Evolutionary conservation across 2,113 vertebrate genomes (phyloP).

Genomic region (Alosa alosa): DNA sequence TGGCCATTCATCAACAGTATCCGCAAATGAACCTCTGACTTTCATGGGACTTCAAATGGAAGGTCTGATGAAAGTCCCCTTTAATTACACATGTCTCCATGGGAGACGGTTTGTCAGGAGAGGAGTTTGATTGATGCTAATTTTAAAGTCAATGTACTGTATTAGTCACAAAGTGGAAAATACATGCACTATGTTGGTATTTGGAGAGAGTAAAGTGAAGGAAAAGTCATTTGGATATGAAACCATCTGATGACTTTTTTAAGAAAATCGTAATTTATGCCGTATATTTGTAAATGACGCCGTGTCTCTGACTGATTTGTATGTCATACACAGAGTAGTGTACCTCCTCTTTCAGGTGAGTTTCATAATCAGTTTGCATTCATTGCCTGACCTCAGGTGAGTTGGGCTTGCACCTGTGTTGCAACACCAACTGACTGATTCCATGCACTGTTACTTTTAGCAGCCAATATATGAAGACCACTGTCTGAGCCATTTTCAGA

Average conservation of each 20-base stretch:
- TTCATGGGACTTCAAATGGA: slow-evolving; percentile 47
- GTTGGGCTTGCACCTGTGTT: neutral
- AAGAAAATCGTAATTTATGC: neutral
- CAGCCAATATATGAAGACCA: slow-evolving; percentile 31
- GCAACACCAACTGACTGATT: neutral
- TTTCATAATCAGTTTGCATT: neutral
- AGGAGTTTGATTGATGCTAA: slow-evolving; percentile 35
- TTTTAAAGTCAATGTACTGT: slow-evolving; percentile 41
- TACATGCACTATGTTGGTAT: neutral
- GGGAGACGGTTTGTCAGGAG: slow-evolving; percentile 41
- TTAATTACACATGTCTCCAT: slow-evolving; percentile 44
- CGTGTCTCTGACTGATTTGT: neutral
- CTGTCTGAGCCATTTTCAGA: slow-evolving; percentile 33
- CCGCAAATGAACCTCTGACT: slow-evolving; percentile 44
- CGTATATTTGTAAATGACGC: neutral
- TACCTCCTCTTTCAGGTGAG: neutral
- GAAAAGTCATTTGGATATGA: slow-evolving; percentile 7
- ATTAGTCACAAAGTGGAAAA: slow-evolving; percentile 20
- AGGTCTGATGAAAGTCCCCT: slow-evolving; percentile 36
- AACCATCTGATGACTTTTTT: slow-evolving; percentile 12
- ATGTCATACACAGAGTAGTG: neutral
- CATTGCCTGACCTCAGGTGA: neutral
- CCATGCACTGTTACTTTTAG: neutral
- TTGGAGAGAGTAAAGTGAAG: neutral
- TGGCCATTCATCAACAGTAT: slow-evolving; percentile 45